Evolutionary conservation across 2,888 invertebrate genomes (phyloP), one percentile per base, ranked within the genome.

Genomic region (Siphlonurus alternatus): DNA sequence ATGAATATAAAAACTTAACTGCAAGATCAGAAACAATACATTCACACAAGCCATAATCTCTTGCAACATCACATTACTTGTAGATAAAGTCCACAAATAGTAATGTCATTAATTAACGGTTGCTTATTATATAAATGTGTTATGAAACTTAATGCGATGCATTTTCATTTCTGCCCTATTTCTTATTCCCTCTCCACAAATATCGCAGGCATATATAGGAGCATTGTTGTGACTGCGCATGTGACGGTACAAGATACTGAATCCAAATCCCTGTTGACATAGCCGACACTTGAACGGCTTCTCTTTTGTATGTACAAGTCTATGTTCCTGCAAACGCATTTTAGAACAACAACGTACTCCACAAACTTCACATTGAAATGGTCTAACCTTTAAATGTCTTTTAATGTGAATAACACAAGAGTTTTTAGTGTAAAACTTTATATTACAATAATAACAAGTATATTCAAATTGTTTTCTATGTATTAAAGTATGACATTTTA

Each of bases 381-480:
- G 38, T 10, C 15, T 10, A 10, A 5, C 15, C 15, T 15, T n/a
- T 15, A 5, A 10, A 38, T 5, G 38, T 38, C 38, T 38, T 38
- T 15, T 38, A 38, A 38, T 15, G 38, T 38, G 38, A 10, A 38
- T 10, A 10, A 10, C 15, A 10, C 5, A 38, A 10, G 5, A 15
- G 15, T 38, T 15, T 38, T 15, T 38, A 38, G 7, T 38, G 15
- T 10, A 10, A 38, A 38, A 38, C 15, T 15, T 15, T 38, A 10
- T 38, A 10, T 38, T 5, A 56, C 56, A 56, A 7, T 10, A n/a
- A 56, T n/a, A 64, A 68, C 71, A 77, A 71, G 77, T 75, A 67
- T 81, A 82, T 0, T 81, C 81, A 64, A 81, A 72, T 72, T 81
- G 81, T 1, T 81, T 81, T 0, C 82, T 82, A 69, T 83, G 83